A percentile compares a stretch with the other conserved stretches of the same genome.
phyloP scores from a whole-genome alignment of 2,113 vertebrate species.

The Crypturellus undulatus region DNA sequence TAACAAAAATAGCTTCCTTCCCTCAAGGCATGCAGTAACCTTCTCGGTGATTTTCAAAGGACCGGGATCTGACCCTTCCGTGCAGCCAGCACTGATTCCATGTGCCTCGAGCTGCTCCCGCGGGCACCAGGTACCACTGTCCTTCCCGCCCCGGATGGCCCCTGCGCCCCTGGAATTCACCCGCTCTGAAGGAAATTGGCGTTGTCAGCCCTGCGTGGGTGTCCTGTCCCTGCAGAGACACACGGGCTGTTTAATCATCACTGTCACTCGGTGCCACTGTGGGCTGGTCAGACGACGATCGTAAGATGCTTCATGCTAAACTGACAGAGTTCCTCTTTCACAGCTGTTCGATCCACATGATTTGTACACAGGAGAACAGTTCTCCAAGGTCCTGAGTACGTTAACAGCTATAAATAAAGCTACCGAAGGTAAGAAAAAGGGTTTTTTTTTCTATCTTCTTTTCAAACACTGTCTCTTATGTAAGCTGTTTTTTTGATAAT shows the following conservation, averaged over 20 bases:
- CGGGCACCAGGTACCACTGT: neutral
- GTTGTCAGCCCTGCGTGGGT: neutral
- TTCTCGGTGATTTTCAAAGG: neutral
- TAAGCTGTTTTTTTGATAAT: neutral
- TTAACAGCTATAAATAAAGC: conserved; percentile 91
- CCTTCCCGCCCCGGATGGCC: neutral
- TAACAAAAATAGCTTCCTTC: conserved; percentile 43
- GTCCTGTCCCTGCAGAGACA: neutral
- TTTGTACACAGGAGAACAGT: conserved; percentile 90
- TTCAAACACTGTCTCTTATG: neutral
- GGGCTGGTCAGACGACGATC: neutral
- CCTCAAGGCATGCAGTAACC: conserved; percentile 34
- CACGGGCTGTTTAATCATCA: rapidly evolving
- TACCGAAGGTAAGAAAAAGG: conserved; percentile 88
- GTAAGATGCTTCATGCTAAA: neutral
- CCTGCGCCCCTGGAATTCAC: neutral
- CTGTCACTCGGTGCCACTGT: neutral
- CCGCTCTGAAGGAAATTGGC: neutral
- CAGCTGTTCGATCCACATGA: conserved; percentile 93
- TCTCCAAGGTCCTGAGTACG: conserved; percentile 89
- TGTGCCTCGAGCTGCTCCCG: neutral
- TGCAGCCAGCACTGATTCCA: neutral
- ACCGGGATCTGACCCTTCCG: neutral
- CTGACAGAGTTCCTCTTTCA: conserved; percentile 38
- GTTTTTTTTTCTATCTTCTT: neutral